Percentiles rank a stretch among this genome's conserved stretches.
Conservation (phyloP, 2,113 vertebrate genomes). For the Pundamilia nyererei region DNA sequence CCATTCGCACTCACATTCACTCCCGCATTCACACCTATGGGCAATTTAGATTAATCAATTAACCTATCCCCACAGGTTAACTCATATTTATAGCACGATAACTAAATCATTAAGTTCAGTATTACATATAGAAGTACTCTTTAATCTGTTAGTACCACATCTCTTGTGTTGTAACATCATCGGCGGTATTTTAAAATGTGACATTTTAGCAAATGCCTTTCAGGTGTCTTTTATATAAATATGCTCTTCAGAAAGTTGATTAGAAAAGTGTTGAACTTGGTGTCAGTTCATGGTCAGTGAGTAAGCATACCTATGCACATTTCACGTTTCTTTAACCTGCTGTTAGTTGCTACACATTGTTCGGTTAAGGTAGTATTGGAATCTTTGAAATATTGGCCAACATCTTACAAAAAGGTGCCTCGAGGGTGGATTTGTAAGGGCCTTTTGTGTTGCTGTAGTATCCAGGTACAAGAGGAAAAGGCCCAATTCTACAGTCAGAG, state of each 20-base stretch:
- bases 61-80: neutral
- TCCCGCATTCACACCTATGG: fast-evolving
- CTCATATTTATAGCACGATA: neutral
- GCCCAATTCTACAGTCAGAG: constrained; percentile 28
- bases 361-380: neutral
- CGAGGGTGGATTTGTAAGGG: neutral
- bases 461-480: constrained; percentile 9
- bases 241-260: neutral
- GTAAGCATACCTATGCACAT: neutral
- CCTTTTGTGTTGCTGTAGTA: constrained; percentile 29
- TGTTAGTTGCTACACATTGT: neutral
- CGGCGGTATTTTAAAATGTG: neutral
- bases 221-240: neutral
- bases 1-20: fast-evolving
- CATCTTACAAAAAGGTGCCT: constrained; percentile 2
- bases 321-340: neutral
- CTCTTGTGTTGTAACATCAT: neutral
- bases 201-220: neutral
- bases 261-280: neutral
- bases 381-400: neutral
- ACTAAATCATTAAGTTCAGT: neutral
- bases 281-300: neutral
- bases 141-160: neutral
- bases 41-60: neutral
- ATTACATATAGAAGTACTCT: neutral